These are phyloP conservation scores for Ptychochromis oligacanthus DNA, from an alignment of 2,113 vertebrate genomes.

Conservation along the genomic window DNA sequence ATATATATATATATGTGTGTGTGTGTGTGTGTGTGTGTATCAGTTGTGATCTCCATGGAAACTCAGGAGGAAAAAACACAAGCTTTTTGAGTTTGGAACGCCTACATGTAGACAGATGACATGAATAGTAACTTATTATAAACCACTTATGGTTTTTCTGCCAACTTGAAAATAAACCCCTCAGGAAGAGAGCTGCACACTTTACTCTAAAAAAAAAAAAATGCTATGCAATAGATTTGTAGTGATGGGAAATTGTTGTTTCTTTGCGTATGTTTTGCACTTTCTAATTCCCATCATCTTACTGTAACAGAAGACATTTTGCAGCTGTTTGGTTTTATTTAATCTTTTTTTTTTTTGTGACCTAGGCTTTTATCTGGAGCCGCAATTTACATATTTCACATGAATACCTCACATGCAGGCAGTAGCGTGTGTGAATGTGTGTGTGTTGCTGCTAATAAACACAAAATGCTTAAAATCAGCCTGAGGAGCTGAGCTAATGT, in stretches of 20 bases:
- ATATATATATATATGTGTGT: not conserved
- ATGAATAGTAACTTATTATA: not conserved
- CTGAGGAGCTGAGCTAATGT: not conserved
- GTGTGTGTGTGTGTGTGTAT: not conserved
- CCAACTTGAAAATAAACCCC: not conserved
- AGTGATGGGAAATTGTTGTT: not conserved
- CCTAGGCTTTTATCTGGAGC: too few relatives aligned
- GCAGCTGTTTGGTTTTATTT: too few relatives aligned
- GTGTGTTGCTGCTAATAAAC: too few relatives aligned
- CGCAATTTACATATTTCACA: too few relatives aligned
- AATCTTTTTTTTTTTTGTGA: too few relatives aligned
- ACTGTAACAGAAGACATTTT: not conserved
- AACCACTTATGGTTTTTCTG: not conserved
- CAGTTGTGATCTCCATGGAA: constrained; percentile 13
- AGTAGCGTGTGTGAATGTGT: not conserved
- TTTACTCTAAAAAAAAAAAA: not conserved
- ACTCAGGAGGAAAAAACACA: not conserved
- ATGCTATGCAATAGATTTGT: not conserved
- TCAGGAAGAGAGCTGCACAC: not conserved
- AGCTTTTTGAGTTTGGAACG: not conserved
- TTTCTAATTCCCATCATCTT: not conserved
- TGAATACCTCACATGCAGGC: not conserved
- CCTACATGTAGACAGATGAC: not conserved
- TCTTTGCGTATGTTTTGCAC: not conserved
- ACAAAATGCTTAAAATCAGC: too few relatives aligned